Conservation (phyloP, 2,888 invertebrate species). For the Eurytoma adleriae region DNA sequence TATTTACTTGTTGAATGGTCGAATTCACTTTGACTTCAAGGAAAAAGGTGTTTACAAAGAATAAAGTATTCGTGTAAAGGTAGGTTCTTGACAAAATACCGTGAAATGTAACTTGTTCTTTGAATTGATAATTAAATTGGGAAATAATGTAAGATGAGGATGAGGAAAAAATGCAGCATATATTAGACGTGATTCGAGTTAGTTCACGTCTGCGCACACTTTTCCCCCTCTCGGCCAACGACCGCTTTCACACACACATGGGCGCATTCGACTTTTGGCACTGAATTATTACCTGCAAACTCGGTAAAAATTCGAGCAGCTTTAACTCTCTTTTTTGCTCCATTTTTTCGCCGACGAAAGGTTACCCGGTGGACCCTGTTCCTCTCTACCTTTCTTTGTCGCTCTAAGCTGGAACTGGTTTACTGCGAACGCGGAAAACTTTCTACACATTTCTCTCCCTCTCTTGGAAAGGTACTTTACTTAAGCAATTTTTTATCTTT, state of each 20-base stretch:
- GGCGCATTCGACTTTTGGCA: constrained; percentile 41
- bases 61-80: constrained; percentile 17
- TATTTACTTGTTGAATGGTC: constrained; percentile 40
- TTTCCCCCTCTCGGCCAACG: neutral
- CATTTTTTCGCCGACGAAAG: neutral
- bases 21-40: constrained; percentile 13
- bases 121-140: too few relatives aligned
- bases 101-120: too few relatives aligned
- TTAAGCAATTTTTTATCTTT: constrained; percentile 9
- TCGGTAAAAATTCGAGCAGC: constrained; percentile 54
- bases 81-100: too few relatives aligned
- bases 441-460: neutral
- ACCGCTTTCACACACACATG: constrained; percentile 16
- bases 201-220: neutral
- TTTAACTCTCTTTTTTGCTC: constrained; percentile 30
- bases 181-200: neutral
- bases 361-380: constrained; percentile 18
- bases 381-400: neutral
- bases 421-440: constrained; percentile 23
- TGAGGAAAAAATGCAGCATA: neutral
- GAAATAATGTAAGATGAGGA: neutral
- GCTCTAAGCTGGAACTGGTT: constrained; percentile 17
- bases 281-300: constrained; percentile 57
- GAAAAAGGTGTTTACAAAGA: constrained; percentile 10
- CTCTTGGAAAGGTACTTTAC: constrained; percentile 31